phyloP scores from a whole-genome alignment of 2,888 invertebrate genomes.

The Athrips mouffetella region DNA sequence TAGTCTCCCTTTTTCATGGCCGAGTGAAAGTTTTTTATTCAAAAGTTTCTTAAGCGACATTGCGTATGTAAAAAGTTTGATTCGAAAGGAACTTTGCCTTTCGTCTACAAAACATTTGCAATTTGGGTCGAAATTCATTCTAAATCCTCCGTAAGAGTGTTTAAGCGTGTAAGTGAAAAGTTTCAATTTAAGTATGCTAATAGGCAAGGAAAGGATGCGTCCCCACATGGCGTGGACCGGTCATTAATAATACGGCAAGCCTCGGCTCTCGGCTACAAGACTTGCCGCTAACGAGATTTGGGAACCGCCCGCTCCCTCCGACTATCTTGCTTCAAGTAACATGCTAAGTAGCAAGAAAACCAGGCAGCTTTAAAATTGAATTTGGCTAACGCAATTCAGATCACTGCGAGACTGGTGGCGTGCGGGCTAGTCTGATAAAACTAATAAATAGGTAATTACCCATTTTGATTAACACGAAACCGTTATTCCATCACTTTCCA shows the following conservation, averaged over 20 bases:
- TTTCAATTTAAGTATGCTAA: conserved; percentile 28
- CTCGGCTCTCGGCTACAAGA: conserved; percentile 3
- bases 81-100: conserved; percentile 5
- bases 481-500: neutral
- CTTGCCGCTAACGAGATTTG: conserved; percentile 19
- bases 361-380: conserved; percentile 5
- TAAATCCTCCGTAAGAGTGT: neutral
- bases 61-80: conserved; percentile 21
- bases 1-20: conserved; percentile 35
- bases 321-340: conserved; percentile 10
- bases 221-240: conserved; percentile 21
- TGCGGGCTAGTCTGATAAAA: neutral
- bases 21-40: conserved; percentile 30
- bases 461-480: too few relatives aligned
- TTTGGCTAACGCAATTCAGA: conserved; percentile 1
- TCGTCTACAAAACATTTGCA: conserved; percentile 1
- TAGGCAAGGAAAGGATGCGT: conserved; percentile 25
- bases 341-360: conserved; percentile 10
- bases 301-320: conserved; percentile 13
- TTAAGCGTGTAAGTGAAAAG: conserved; percentile 25
- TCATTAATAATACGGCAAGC: conserved; percentile 19
- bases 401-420: neutral
- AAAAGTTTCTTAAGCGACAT: conserved; percentile 26
- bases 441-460: neutral
- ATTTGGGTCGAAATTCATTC: neutral